Percentiles rank a stretch among this genome's conserved stretches.
Evolutionary conservation across 2,797 vertebrate genomes (phyloP).

Genomic region (Lepidocolaptes lacrymiger): DNA sequence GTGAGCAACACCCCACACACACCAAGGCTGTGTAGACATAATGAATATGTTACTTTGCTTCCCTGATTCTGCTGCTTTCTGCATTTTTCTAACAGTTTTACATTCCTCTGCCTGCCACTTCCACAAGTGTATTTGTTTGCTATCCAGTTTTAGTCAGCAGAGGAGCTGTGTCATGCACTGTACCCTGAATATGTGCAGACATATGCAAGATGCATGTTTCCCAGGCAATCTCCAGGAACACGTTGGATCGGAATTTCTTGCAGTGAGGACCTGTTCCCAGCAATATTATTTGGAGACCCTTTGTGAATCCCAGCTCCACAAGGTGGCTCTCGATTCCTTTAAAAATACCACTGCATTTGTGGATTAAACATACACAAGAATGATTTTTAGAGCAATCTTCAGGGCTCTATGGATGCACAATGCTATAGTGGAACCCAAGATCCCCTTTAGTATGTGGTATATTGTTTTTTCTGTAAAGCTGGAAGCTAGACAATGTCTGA

Average conservation of each 20-base stretch:
- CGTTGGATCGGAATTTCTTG: neutral
- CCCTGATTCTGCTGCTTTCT: constrained; percentile 12
- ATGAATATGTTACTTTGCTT: neutral
- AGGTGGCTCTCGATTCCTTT: constrained; percentile 63
- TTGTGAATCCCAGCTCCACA: constrained; percentile 47
- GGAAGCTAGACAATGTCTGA: neutral
- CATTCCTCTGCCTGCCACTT: neutral
- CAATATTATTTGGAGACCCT: neutral
- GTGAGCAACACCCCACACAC: neutral
- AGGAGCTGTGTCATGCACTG: neutral
- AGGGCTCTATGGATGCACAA: neutral
- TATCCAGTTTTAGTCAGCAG: neutral
- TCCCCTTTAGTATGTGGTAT: neutral
- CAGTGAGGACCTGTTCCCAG: neutral
- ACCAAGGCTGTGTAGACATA: neutral
- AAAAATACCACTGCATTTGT: neutral
- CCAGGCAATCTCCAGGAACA: neutral
- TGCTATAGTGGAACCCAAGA: neutral
- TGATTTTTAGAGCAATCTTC: neutral
- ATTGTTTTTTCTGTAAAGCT: neutral
- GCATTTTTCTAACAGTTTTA: neutral
- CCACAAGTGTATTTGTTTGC: neutral
- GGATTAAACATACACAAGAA: neutral
- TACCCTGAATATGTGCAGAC: neutral
- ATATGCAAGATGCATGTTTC: neutral